These are phyloP conservation scores for Myanophis thanlyinensis DNA, from an alignment of 2,113 vertebrate species.

Conservation along the genomic window DNA sequence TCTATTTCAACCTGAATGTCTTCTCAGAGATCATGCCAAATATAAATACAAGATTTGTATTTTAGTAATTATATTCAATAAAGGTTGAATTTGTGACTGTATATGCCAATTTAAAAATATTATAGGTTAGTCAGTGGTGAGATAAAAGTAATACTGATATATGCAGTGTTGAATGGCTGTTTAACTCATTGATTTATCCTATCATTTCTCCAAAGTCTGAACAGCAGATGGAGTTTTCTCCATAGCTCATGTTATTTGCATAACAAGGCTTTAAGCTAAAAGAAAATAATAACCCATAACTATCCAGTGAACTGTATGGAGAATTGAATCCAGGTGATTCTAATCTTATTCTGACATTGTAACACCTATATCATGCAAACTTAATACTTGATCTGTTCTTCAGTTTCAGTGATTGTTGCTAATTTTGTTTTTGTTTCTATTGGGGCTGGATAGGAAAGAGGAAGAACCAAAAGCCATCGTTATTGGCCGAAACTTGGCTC, in stretches of 20 bases:
- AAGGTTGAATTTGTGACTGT: background rate
- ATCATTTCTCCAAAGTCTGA: background rate
- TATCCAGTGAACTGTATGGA: background rate
- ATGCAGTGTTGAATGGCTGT: background rate
- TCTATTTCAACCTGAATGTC: background rate
- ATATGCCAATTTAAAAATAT: background rate
- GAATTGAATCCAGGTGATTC: background rate
- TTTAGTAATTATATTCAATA: background rate
- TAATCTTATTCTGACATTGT: background rate
- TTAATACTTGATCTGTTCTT: background rate
- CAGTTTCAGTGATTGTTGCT: slow-evolving; percentile 2
- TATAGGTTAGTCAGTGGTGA: background rate
- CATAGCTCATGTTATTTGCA: background rate
- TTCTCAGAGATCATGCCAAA: background rate
- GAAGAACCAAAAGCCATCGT: slow-evolving; percentile 81
- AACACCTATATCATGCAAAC: background rate
- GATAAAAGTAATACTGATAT: background rate
- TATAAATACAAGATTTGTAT: background rate
- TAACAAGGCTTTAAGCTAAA: background rate
- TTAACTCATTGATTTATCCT: background rate
- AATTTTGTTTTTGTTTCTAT: background rate
- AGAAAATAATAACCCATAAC: background rate
- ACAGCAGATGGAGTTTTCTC: background rate
- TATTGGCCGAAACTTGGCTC: slow-evolving; percentile 86
- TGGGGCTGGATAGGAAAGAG: slow-evolving; percentile 72